phyloP scores from a whole-genome alignment of 2,797 vertebrate genomes.

The Xyrichtys novacula region DNA sequence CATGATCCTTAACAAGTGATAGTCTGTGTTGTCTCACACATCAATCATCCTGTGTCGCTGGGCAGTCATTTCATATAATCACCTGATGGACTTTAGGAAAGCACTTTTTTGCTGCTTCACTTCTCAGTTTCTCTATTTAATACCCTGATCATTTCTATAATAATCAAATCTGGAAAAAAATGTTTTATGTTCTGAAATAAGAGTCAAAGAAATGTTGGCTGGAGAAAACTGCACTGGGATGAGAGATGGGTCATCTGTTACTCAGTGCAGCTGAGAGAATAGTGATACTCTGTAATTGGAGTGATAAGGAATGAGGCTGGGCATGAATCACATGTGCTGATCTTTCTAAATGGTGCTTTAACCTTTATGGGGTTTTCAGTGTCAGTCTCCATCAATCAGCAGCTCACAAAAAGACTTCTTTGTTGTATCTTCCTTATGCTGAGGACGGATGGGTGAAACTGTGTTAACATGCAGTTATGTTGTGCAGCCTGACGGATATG shows the following conservation, averaged over 20 bases:
- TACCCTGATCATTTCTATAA: not conserved
- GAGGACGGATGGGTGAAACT: conserved; percentile 28
- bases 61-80: conserved; percentile 52
- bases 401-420: conserved; percentile 40
- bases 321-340: conserved; percentile 68
- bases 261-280: conserved; percentile 44
- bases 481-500: not conserved
- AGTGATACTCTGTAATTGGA: conserved; percentile 58
- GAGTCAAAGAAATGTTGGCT: conserved; percentile 21
- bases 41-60: conserved; percentile 70
- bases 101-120: conserved; percentile 16
- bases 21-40: conserved; percentile 63
- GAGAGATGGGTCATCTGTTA: conserved; percentile 55
- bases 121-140: conserved; percentile 10
- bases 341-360: conserved; percentile 70
- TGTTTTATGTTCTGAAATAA: conserved; percentile 1
- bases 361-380: conserved; percentile 62
- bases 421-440: conserved; percentile 18
- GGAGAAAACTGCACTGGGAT: conserved; percentile 28
- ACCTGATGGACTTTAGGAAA: conserved; percentile 36
- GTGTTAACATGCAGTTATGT: not conserved
- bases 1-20: conserved; percentile 75
- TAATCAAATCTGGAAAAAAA: conserved; percentile 13
- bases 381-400: conserved; percentile 53
- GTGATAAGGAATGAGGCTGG: conserved; percentile 54